Conservation (phyloP, 2,797 vertebrate species). For the Tapirus indicus region DNA sequence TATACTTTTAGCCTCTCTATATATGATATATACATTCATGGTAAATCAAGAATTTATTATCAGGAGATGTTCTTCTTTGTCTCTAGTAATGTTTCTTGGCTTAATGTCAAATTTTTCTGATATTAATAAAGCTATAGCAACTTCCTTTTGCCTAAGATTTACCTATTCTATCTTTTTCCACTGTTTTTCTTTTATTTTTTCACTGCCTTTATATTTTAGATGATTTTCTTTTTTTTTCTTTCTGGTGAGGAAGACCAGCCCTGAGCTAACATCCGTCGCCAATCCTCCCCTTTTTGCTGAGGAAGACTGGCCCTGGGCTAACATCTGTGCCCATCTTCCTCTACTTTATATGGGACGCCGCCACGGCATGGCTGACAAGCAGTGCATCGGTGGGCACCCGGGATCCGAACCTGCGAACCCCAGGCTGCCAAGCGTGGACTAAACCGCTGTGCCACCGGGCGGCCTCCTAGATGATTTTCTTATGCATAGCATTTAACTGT, state of each 20-base stretch:
- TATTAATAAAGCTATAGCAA: background rate
- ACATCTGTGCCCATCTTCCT: no score
- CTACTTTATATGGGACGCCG: no score
- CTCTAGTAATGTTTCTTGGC: background rate
- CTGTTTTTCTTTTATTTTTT: background rate
- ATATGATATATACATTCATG: background rate
- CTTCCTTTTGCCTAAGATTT: background rate
- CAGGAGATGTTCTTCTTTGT: background rate
- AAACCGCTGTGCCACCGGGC: no score
- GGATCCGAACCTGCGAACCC: no score
- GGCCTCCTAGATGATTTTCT: background rate
- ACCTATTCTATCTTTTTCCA: background rate
- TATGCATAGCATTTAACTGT: background rate
- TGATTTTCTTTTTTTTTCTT: background rate
- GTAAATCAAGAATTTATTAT: background rate
- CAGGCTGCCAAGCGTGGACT: no score
- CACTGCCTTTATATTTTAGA: background rate
- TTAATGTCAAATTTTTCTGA: background rate
- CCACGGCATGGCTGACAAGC: no score
- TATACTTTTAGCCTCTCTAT: background rate
- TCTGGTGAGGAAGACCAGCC: no score
- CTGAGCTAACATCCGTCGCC: no score
- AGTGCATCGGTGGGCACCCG: no score
- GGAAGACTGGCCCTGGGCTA: no score
- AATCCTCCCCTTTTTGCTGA: no score